phyloP scores from a whole-genome alignment of 2,797 vertebrate genomes.

The Ptychadena robeensis region DNA sequence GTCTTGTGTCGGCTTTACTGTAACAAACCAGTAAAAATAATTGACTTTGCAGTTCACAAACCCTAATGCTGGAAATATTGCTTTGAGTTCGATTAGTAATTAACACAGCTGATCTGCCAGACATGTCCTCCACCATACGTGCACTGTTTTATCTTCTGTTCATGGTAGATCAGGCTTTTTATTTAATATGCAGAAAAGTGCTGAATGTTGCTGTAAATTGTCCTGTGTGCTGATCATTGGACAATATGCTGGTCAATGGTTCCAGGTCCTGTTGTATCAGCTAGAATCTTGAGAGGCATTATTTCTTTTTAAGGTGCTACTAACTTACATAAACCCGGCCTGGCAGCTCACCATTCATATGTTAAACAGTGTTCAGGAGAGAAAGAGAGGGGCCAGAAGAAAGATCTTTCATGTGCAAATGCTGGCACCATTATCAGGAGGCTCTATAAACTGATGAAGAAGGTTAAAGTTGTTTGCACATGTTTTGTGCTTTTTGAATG shows the following conservation, averaged over 20 bases:
- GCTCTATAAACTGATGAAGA: slow-evolving; percentile 4
- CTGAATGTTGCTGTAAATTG: slow-evolving; percentile 5
- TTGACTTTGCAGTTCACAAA: neutral
- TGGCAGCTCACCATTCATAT: slow-evolving; percentile 43
- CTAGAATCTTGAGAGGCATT: slow-evolving; percentile 22
- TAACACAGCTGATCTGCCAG: neutral
- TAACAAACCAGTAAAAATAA: neutral
- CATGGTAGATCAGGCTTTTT: neutral
- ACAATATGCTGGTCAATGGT: slow-evolving; percentile 26
- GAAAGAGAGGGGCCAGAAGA: neutral
- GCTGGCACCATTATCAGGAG: slow-evolving; percentile 3
- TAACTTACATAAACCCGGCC: slow-evolving; percentile 36
- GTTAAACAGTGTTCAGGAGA: slow-evolving; percentile 19
- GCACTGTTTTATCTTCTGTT: neutral
- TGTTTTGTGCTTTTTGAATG: slow-evolving; percentile 33
- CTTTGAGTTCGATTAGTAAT: neutral
- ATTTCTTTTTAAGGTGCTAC: slow-evolving; percentile 48
- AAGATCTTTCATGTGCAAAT: slow-evolving; percentile 55
- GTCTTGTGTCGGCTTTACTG: too few relatives aligned
- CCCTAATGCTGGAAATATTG: neutral
- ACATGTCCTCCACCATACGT: neutral
- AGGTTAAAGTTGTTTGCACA: slow-evolving; percentile 39
- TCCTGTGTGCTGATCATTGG: neutral
- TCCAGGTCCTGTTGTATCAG: slow-evolving; percentile 8
- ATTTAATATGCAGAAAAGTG: neutral